phyloP scores from a whole-genome alignment of 2,888 invertebrate genomes.

The Pyrgus malvae region DNA sequence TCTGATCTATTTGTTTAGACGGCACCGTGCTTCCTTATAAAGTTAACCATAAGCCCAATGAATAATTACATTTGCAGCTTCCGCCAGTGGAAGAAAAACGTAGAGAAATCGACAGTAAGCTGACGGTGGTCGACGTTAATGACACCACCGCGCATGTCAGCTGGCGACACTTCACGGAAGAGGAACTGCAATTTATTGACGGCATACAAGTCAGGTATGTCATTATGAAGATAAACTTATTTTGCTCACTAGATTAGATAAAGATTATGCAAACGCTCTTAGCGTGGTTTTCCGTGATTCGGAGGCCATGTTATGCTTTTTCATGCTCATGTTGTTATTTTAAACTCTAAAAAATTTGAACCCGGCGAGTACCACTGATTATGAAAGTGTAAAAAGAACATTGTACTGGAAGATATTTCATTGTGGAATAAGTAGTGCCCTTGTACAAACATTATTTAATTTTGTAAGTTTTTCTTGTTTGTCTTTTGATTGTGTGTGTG shows the following conservation, averaged over 20 bases:
- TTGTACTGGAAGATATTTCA: too few species aligned
- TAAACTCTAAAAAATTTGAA: too few species aligned
- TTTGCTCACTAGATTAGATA: background rate
- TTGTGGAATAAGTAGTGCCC: too few species aligned
- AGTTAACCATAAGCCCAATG: background rate
- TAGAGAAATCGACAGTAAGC: conserved; percentile 85
- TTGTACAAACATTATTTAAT: too few species aligned
- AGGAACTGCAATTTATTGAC: conserved; percentile 92
- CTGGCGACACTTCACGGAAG: conserved; percentile 91
- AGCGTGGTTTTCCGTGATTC: too few species aligned
- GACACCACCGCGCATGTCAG: conserved; percentile 89
- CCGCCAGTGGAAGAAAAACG: conserved; percentile 67
- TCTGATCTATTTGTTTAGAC: too few species aligned
- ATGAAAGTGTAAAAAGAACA: too few species aligned
- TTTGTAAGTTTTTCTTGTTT: too few species aligned
- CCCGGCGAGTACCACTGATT: too few species aligned
- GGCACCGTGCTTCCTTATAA: background rate
- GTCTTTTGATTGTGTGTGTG: too few species aligned
- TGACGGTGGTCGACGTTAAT: conserved; percentile 88
- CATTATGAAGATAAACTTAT: conserved; percentile 1
- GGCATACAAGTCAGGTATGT: conserved; percentile 88
- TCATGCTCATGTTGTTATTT: too few species aligned
- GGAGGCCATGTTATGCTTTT: too few species aligned
- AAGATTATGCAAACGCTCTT: background rate
- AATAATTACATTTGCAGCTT: conserved; percentile 36